A percentile compares a stretch with the other conserved stretches of the same genome.
Conservation (phyloP, 2,113 vertebrate genomes). For the Campylomormyrus numenius region DNA sequence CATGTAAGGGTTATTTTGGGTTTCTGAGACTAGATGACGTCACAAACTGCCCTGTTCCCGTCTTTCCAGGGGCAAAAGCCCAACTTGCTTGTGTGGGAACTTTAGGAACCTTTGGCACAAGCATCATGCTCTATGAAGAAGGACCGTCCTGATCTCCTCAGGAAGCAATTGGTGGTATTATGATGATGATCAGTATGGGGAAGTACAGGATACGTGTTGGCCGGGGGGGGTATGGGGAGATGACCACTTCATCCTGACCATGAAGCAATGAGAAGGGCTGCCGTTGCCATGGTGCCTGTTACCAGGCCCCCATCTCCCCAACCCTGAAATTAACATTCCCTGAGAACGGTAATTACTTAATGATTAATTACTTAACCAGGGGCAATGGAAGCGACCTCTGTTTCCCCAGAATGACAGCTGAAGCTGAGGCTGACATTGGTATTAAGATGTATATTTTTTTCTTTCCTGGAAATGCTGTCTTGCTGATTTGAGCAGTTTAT, state of each 20-base stretch:
- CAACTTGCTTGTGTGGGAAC: background rate
- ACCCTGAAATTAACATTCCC: background rate
- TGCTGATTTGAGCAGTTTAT: background rate
- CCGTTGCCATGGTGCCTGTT: background rate
- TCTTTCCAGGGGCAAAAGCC: background rate
- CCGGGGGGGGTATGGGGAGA: background rate
- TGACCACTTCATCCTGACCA: background rate
- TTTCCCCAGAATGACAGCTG: background rate
- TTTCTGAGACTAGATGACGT: background rate
- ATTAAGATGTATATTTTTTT: background rate
- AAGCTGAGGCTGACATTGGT: background rate
- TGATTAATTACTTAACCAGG: background rate
- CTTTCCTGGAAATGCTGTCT: background rate
- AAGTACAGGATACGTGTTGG: background rate
- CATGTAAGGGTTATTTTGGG: background rate
- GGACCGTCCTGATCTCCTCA: background rate
- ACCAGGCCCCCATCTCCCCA: background rate
- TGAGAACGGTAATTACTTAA: constrained; percentile 3
- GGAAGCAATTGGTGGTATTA: background rate
- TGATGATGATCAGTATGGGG: background rate
- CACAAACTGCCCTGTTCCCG: background rate
- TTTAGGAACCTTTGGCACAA: background rate
- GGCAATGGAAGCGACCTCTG: background rate
- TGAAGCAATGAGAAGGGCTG: background rate
- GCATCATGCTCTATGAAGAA: background rate